Evolutionary conservation across 2,888 invertebrate genomes (phyloP).

Genomic region (Cephus pygmeus): DNA sequence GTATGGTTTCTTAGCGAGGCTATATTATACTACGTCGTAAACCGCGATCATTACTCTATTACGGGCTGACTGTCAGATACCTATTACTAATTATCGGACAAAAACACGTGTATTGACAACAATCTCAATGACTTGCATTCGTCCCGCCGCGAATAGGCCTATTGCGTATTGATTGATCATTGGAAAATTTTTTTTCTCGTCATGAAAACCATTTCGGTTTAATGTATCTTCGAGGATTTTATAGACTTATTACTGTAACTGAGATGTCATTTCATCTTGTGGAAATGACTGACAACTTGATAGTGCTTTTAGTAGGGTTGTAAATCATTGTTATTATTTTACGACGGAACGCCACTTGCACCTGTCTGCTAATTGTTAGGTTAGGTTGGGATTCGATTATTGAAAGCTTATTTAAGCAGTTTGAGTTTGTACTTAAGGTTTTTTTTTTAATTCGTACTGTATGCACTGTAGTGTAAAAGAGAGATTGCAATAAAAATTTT

Average conservation of each 20-base stretch:
- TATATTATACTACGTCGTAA: slow-evolving; percentile 59
- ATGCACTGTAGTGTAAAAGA: not conserved
- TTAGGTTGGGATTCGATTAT: not conserved
- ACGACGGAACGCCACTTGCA: not conserved
- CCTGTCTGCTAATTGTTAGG: not conserved
- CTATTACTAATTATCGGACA: slow-evolving; percentile 57
- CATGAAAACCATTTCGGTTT: not conserved
- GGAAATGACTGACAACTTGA: not conserved
- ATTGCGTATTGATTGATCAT: not conserved
- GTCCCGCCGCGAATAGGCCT: not conserved
- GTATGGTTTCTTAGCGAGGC: slow-evolving; percentile 42
- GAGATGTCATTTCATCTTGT: not conserved
- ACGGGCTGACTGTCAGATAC: slow-evolving; percentile 54
- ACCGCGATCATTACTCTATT: slow-evolving; percentile 63
- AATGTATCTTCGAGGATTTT: not conserved
- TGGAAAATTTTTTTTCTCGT: not conserved
- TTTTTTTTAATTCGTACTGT: not conserved
- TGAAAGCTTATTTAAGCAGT: not conserved
- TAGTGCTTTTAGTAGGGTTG: not conserved
- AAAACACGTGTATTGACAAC: slow-evolving; percentile 58
- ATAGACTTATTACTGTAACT: not conserved
- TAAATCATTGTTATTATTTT: not conserved
- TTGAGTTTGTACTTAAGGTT: not conserved
- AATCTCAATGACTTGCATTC: slow-evolving; percentile 24
- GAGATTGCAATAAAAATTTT: not conserved